A percentile compares a stretch with the other conserved stretches of the same genome.
These are phyloP conservation scores for Calycopis cecrops DNA, from an alignment of 1,140 invertebrate species.

Conservation along the genomic window DNA sequence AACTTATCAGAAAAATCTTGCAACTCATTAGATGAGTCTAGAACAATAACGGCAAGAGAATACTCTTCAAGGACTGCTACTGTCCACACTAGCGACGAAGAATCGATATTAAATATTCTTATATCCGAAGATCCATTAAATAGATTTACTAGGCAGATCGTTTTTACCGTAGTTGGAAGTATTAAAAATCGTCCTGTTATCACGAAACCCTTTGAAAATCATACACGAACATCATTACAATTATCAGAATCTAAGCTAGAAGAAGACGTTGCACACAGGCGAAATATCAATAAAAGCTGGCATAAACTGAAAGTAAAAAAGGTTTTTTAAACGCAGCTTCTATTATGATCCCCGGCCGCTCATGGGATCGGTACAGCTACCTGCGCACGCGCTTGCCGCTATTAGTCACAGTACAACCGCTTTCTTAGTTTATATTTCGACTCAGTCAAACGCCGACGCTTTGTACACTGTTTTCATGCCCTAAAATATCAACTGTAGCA, in stretches of 20 bases:
- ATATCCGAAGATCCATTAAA: slow-evolving; percentile 1
- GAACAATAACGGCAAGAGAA: background rate
- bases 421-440: too few relatives aligned
- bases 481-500: too few relatives aligned
- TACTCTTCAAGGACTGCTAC: slow-evolving; percentile 7
- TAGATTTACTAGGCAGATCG: slow-evolving; percentile 6
- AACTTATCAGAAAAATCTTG: background rate
- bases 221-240: background rate
- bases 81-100: slow-evolving; percentile 2
- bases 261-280: background rate
- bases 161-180: background rate
- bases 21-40: background rate
- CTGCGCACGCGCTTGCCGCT: too few relatives aligned
- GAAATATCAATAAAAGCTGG: too few relatives aligned
- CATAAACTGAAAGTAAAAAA: too few relatives aligned
- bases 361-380: too few relatives aligned
- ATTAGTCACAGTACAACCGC: too few relatives aligned
- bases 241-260: slow-evolving; percentile 9
- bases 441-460: too few relatives aligned
- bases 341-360: too few relatives aligned
- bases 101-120: slow-evolving; percentile 2
- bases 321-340: too few relatives aligned
- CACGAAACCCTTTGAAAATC: slow-evolving; percentile 4
- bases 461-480: too few relatives aligned
- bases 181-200: slow-evolving; percentile 2